Evolutionary conservation across 2,797 vertebrate genomes (phyloP), one percentile per base, ranked within the genome.

Genomic region (Avahi laniger): DNA sequence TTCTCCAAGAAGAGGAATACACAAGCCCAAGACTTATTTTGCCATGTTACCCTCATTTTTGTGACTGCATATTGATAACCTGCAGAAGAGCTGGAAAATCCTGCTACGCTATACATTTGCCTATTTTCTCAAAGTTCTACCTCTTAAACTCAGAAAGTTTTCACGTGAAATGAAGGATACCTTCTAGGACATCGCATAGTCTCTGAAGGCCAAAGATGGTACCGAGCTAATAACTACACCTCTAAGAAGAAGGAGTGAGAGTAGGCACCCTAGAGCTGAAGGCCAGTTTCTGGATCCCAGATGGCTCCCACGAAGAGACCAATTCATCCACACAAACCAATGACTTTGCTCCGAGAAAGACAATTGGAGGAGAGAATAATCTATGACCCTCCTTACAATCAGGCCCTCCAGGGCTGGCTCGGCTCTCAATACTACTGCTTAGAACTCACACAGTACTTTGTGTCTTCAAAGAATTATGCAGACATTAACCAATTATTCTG

Each of bases 401-500:
- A 87, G 63, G 38, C 52, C 93, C 83, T 90, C 57, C 30, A 95
- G 63, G 67, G 30, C 73, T 91, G 81, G 33, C 76, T 70, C 18
- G 38, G 46, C 81, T 97, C 73, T 90, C 73, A 82, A 1, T 78
- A 57, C 54, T 43, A 81, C 92, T 67, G 63, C 63, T 93, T 91
- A 96, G 80, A 96, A 97, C 81, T 92, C 83, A 70, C 80, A 94
- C 12, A 79, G 54, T 78, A 73, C n/a, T 95, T 93, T 93, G 90
- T 59, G 91, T 97, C 97, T 95, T 96, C 97, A 97, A 97, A 97
- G 96, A 93, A 59, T 43, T 83, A 84, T 48, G 63, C 59, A 90
- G 96, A 96, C 96, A 94, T 96, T 96, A 97, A 92, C 94, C 96
- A 97, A 96, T 97, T 97, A 95, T 97, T 94, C 81, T 93, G 69